These are phyloP conservation scores for Hyperoodon ampullatus DNA, from an alignment of 2,113 vertebrate genomes.

Conservation along the genomic window DNA sequence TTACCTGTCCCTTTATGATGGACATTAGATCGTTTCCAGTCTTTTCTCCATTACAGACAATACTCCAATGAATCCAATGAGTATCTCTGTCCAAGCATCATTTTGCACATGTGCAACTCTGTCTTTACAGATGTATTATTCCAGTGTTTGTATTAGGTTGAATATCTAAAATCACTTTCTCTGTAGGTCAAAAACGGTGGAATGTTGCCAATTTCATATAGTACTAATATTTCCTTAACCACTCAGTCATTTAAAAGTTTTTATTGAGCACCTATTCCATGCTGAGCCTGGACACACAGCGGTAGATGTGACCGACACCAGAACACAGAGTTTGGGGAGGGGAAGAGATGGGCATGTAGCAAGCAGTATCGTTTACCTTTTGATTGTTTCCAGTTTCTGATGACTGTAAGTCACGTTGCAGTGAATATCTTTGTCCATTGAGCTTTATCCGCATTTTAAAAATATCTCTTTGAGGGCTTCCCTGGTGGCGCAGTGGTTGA, in stretches of 20 bases:
- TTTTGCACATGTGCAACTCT: background rate
- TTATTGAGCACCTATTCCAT: background rate
- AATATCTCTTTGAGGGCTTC: background rate
- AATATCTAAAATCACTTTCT: background rate
- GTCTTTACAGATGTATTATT: background rate
- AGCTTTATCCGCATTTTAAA: background rate
- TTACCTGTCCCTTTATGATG: background rate
- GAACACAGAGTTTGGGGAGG: background rate
- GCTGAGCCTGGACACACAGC: background rate
- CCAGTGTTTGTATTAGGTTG: background rate
- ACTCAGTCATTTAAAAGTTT: too few species aligned
- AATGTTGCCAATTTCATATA: background rate
- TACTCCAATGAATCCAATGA: background rate
- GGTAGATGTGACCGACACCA: accelerated
- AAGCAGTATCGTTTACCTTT: background rate
- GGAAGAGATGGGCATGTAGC: accelerated
- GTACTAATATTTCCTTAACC: background rate
- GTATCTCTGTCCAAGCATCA: background rate
- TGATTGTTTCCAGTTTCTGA: background rate
- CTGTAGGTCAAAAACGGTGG: background rate
- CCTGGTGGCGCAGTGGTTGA: too few species aligned
- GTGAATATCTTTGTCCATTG: background rate
- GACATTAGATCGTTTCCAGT: background rate
- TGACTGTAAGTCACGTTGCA: background rate
- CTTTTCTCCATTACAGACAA: background rate